Evolutionary conservation across 64 coral and sea anemone species (phyloP), one percentile per base, ranked within the genome.

Genomic region (Stichodactyla mertensii): DNA sequence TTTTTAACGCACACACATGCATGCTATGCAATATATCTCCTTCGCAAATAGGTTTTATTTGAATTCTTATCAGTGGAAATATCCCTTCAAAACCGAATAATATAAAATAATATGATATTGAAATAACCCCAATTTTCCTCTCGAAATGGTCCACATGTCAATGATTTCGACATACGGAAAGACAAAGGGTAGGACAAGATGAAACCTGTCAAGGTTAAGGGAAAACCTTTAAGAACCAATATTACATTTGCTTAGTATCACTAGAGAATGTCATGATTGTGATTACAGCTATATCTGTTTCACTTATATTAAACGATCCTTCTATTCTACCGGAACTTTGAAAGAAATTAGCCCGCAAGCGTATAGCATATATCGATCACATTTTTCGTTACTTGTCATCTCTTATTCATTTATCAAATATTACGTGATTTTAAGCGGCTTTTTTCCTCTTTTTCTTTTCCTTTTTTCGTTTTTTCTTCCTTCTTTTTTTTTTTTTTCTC

Each of bases 301-400:
- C 78, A 53, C 78, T 54, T 22, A 81, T 18, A 55, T 54, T 81
- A 53, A 81, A 81, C 78, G 78, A 81, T 55, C 69, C 69, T 74
- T 74, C 26, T 74, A 23, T 9, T 13, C 22, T 74, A 27, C 69
- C 69, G 69, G 69, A 11, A 74, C 69, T 31, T 74, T 74, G 69
- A 74, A 74, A 74, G 69, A 74, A 74, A 74, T 74, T 74, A 74
- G 69, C 69, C 69, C 69, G 69, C 24, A 27, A 31, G 66, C 36
- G 36, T 45, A 45, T 45, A 45, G 36, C 36, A 45, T 45, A 45
- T 45, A 45, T 45, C 36, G 36, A 45, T 45, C 3, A 45, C 1
- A 2, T 45, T 45, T 45, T 45, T 45, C 36, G 3, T 45, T 45
- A 0, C 66, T 18, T 18, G 24, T 74, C 69, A 27, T 18, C 69